These are phyloP conservation scores for Toxotes jaculatrix DNA, from an alignment of 2,113 vertebrate genomes.

Conservation along the genomic window DNA sequence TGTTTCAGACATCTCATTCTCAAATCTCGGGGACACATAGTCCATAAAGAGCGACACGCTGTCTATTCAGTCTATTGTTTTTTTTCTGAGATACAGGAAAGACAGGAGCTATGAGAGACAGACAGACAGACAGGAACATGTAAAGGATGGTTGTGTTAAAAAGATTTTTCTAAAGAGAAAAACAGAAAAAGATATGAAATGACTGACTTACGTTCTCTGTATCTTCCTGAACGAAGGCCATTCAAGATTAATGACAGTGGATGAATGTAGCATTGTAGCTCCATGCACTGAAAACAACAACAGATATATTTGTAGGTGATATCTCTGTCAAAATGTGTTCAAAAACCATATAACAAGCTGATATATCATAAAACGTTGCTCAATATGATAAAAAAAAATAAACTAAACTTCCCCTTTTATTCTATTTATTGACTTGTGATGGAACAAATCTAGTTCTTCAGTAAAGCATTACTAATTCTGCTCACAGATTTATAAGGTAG, in stretches of 20 bases:
- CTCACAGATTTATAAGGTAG: background rate
- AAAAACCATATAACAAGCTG: background rate
- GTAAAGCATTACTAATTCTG: constrained; percentile 43
- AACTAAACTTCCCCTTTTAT: background rate
- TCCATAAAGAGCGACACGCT: constrained; percentile 9
- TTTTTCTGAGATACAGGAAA: constrained; percentile 4
- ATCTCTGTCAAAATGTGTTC: background rate
- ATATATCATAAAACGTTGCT: constrained; percentile 1
- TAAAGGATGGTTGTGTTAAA: background rate
- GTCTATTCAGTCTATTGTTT: constrained; percentile 36
- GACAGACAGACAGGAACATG: background rate
- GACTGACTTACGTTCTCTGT: constrained; percentile 84
- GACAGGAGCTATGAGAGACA: background rate
- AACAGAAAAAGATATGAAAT: constrained; percentile 17
- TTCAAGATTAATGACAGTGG: constrained; percentile 85
- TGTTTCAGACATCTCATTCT: constrained; percentile 41
- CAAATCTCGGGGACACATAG: constrained; percentile 49
- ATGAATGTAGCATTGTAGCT: constrained; percentile 86
- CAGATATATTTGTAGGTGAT: constrained; percentile 5
- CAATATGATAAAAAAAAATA: background rate
- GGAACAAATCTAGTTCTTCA: constrained; percentile 10
- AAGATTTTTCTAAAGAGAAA: background rate
- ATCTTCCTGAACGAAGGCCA: constrained; percentile 85
- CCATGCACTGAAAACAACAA: constrained; percentile 79
- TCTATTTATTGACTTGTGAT: background rate